phyloP scores from a whole-genome alignment of 2,797 vertebrate genomes.

The Pogonophryne albipinna region DNA sequence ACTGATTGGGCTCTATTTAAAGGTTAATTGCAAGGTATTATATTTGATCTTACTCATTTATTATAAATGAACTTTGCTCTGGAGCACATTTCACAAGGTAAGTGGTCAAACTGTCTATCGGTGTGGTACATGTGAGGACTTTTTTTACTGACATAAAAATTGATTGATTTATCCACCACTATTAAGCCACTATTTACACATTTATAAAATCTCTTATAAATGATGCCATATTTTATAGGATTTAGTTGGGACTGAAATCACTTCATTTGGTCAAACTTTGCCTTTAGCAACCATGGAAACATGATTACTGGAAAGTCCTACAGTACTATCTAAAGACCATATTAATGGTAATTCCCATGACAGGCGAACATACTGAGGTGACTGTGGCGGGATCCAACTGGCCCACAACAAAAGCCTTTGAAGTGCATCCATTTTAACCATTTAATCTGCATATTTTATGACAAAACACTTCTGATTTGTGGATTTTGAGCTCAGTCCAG shows the following conservation, averaged over 20 bases:
- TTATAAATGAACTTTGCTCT: neutral
- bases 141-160: neutral
- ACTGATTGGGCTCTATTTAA: neutral
- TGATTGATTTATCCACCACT: conserved; percentile 1
- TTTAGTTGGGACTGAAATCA: conserved; percentile 14
- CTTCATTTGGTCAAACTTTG: conserved; percentile 34
- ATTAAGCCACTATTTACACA: neutral
- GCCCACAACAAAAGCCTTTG: conserved; percentile 75
- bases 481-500: conserved; percentile 75
- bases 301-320: conserved; percentile 60
- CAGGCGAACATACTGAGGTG: conserved; percentile 71
- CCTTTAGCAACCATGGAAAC: conserved; percentile 31
- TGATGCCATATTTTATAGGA: no score
- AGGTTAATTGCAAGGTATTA: neutral
- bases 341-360: conserved; percentile 71
- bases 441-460: conserved; percentile 83
- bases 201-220: neutral
- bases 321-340: conserved; percentile 54
- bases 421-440: conserved; percentile 80
- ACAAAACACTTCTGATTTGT: conserved; percentile 82
- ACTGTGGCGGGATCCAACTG: conserved; percentile 69
- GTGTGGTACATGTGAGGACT: neutral
- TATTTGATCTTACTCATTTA: neutral
- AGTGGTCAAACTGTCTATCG: conserved; percentile 1
- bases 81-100: neutral